Conservation (phyloP, 2,888 invertebrate genomes). For the Uropetala carovei region DNA sequence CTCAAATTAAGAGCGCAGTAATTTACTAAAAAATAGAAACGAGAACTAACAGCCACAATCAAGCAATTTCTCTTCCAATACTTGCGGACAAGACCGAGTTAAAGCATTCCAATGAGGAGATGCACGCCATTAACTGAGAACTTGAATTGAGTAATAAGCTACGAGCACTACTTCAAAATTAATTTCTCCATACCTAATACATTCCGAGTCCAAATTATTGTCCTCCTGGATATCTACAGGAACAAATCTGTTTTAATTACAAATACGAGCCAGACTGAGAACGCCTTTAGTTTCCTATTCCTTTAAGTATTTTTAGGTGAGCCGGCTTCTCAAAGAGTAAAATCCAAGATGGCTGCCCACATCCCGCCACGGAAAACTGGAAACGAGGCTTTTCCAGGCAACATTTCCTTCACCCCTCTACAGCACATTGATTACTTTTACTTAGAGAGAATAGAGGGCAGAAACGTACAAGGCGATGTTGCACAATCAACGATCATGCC, state of each 20-base stretch:
- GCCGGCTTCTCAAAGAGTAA: constrained; percentile 86
- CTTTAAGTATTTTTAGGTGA: constrained; percentile 77
- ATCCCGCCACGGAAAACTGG: constrained; percentile 80
- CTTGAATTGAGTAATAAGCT: constrained; percentile 67
- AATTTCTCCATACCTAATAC: constrained; percentile 83
- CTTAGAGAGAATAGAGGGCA: constrained; percentile 65
- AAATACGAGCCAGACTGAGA: constrained; percentile 65
- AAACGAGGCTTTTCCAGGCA: constrained; percentile 73
- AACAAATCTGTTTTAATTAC: constrained; percentile 55
- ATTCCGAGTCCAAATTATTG: constrained; percentile 77
- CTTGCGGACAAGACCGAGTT: constrained; percentile 4
- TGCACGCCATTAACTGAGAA: constrained; percentile 82
- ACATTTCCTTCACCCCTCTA: constrained; percentile 69
- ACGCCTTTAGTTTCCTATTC: constrained; percentile 56
- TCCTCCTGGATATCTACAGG: constrained; percentile 58
- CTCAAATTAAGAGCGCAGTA: not conserved
- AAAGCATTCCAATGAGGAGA: constrained; percentile 48
- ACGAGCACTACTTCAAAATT: constrained; percentile 67
- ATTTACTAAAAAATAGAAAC: not conserved
- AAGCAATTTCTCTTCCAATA: not conserved
- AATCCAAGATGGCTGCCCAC: constrained; percentile 90
- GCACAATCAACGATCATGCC: constrained; percentile 60
- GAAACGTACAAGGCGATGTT: constrained; percentile 65
- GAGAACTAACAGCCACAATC: not conserved
- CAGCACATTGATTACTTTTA: constrained; percentile 67